Evolutionary conservation across 2,888 invertebrate species (phyloP).

Genomic region (Acrobasis consociella): DNA sequence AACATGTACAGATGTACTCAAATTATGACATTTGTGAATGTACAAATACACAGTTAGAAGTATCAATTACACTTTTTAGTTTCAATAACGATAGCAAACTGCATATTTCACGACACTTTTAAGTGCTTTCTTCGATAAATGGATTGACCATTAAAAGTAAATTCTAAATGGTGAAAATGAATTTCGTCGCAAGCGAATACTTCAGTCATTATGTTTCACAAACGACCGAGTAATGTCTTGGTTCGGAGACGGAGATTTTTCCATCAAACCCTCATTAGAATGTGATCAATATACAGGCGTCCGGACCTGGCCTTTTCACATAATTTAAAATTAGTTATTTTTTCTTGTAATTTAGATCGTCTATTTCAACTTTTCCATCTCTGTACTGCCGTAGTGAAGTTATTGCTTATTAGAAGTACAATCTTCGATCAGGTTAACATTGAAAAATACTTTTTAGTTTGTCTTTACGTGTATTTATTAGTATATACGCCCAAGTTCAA

Average conservation of each 20-base stretch:
- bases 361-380: too few species aligned
- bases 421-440: too few species aligned
- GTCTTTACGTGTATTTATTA: too few species aligned
- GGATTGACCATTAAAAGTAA: slow-evolving; percentile 16
- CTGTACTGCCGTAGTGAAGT: too few species aligned
- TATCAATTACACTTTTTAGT: not conserved
- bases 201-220: slow-evolving; percentile 23
- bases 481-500: too few species aligned
- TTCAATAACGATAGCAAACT: not conserved
- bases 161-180: slow-evolving; percentile 14
- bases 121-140: slow-evolving; percentile 18
- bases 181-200: slow-evolving; percentile 9
- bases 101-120: not conserved
- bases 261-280: slow-evolving; percentile 59
- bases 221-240: slow-evolving; percentile 30
- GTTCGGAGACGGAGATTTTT: slow-evolving; percentile 42
- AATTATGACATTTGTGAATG: too few species aligned
- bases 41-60: too few species aligned
- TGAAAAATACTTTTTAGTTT: too few species aligned
- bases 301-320: slow-evolving; percentile 23
- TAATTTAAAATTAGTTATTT: not conserved
- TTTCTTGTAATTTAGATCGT: too few species aligned
- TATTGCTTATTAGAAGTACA: too few species aligned
- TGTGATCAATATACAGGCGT: slow-evolving; percentile 48
- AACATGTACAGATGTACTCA: not conserved